Base-by-base conservation (phyloP, 2,888 invertebrate genomes). In the Tuta absoluta region DNA sequence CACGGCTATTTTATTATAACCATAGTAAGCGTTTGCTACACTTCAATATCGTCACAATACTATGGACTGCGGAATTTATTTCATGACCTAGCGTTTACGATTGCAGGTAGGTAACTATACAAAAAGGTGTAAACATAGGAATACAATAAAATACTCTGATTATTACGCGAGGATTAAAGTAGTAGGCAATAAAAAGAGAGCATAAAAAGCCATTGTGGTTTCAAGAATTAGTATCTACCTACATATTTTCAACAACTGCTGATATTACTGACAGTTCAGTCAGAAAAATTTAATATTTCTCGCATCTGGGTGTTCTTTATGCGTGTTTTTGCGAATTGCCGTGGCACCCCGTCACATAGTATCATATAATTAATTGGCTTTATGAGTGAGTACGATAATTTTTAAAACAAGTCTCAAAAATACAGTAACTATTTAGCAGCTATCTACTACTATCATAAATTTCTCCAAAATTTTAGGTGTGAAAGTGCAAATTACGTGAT, bases 401-500 rank as follows among this genome's bases (percentile, higher is more conserved):
- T n/a, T n/a, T n/a, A n/a, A n/a, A n/a, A n/a, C n/a, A n/a, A n/a
- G n/a, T n/a, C n/a, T n/a, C n/a, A n/a, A n/a, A n/a, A n/a, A n/a
- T 33, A 33, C 10, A 5, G 33, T 33, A 33, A 33, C 4, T 33
- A 33, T 33, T 33, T 33, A 33, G 33, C 33, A 8, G 33, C 33
- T 53, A 19, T 53, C 21, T 10, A 23, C 21, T 8, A n/a, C 58
- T 19, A 58, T 19, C 14, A 17, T 61, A 61, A 61, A 61, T 53
- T 48, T 48, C 14, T 41, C 17, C 7, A 23, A 33, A 38, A 14
- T 17, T 21, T 28, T 24, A 17, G 45, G 48, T 63, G 59, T 53
- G 53, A 49, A 61, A 38, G 62, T 51, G 61, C 48, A 51, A 63
- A 62, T 62, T 49, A 60, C n/a, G 45, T 45, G 17, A 45, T 45